Evolutionary conservation across 2,113 vertebrate species (phyloP).

Genomic region (Zeus faber): DNA sequence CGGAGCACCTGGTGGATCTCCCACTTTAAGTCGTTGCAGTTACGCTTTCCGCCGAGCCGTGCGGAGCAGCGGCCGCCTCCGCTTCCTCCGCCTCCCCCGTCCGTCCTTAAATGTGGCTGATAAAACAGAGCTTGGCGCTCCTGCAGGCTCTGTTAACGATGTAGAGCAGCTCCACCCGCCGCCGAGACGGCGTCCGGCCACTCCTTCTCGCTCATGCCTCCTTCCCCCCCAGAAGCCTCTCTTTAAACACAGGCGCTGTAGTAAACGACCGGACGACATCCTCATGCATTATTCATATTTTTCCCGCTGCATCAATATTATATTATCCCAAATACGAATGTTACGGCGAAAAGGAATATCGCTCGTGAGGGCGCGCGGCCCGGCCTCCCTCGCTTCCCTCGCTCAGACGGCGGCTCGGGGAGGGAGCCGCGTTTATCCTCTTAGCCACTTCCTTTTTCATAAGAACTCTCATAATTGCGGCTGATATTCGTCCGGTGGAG

Average conservation of each 20-base stretch:
- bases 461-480: neutral
- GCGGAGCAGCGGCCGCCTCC: too few relatives aligned
- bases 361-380: constrained; percentile 17
- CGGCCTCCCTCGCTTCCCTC: neutral
- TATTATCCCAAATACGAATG: constrained; percentile 51
- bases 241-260: constrained; percentile 42
- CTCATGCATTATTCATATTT: constrained; percentile 62
- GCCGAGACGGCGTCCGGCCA: too few relatives aligned
- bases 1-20: too few relatives aligned
- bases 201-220: constrained; percentile 20
- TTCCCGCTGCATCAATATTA: constrained; percentile 56
- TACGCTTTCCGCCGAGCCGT: too few relatives aligned
- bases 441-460: constrained; percentile 7
- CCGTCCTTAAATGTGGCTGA: too few relatives aligned
- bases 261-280: constrained; percentile 60
- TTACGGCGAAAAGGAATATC: constrained; percentile 42
- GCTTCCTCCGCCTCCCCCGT: too few relatives aligned
- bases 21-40: too few relatives aligned
- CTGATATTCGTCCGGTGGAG: neutral
- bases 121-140: too few relatives aligned
- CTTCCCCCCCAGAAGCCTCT: constrained; percentile 16
- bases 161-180: too few relatives aligned
- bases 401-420: neutral
- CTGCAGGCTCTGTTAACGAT: too few relatives aligned
- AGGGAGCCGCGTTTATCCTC: constrained; percentile 19